Conservation (phyloP, 2,797 vertebrate species). For the Pogonophryne albipinna region DNA sequence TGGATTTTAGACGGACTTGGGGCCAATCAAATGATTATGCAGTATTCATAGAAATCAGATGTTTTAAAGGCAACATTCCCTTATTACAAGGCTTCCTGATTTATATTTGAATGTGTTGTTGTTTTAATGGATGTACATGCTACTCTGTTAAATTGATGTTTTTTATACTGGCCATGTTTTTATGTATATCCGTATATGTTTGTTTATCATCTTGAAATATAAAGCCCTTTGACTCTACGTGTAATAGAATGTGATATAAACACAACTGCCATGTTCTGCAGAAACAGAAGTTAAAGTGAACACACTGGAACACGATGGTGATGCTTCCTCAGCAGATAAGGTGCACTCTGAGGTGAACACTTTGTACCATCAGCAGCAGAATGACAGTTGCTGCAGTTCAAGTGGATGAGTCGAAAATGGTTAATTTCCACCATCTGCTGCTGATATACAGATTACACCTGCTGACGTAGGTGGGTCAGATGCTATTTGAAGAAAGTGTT, state of each 20-base stretch:
- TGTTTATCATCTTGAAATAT: background rate
- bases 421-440: slow-evolving; percentile 55
- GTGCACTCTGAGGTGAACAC: slow-evolving; percentile 5
- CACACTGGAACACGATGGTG: slow-evolving; percentile 14
- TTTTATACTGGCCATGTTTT: background rate
- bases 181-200: background rate
- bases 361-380: slow-evolving; percentile 9
- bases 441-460: slow-evolving; percentile 50
- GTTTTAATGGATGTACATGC: no score
- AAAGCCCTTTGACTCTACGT: background rate
- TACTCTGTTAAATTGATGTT: background rate
- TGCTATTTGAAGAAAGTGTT: slow-evolving; percentile 56
- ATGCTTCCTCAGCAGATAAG: slow-evolving; percentile 5
- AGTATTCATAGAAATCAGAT: no score
- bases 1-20: no score
- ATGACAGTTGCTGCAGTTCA: slow-evolving; percentile 37
- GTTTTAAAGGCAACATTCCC: no score
- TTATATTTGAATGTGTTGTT: no score
- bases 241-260: background rate
- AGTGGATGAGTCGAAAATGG: slow-evolving; percentile 43
- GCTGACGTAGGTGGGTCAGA: slow-evolving; percentile 59
- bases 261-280: no score
- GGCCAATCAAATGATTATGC: no score
- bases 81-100: no score
- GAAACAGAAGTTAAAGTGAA: background rate